Percentiles rank a stretch among this genome's conserved stretches.
phyloP scores from a whole-genome alignment of 2,888 invertebrate genomes.

The Caenorhabditis japonica region DNA sequence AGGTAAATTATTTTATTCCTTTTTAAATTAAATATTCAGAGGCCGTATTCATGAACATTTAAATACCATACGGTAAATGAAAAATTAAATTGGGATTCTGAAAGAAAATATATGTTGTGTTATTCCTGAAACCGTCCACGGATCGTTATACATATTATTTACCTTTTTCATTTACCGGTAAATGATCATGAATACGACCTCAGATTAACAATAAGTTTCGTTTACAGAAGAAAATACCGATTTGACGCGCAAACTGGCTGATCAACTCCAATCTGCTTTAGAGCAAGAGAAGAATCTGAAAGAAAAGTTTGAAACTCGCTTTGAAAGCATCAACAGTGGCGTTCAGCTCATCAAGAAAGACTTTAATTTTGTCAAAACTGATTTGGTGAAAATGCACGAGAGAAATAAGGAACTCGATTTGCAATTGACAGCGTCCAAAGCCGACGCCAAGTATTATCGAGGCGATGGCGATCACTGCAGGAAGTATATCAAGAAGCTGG shows the following conservation, averaged over 20 bases:
- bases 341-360: slow-evolving; percentile 17
- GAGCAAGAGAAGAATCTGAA: background rate
- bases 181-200: background rate
- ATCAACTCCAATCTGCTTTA: background rate
- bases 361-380: background rate
- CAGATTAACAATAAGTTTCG: background rate
- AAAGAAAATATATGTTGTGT: too few relatives aligned
- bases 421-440: slow-evolving; percentile 11
- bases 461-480: slow-evolving; percentile 11
- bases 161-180: background rate
- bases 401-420: slow-evolving; percentile 4
- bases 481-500: slow-evolving; percentile 14
- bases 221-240: background rate
- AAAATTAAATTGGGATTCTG: too few relatives aligned
- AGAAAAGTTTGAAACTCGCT: slow-evolving; percentile 16
- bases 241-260: background rate
- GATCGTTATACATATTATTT: background rate
- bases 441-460: slow-evolving; percentile 14
- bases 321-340: slow-evolving; percentile 12
- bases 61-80: too few relatives aligned
- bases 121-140: too few relatives aligned
- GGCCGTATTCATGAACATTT: too few relatives aligned
- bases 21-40: too few relatives aligned
- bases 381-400: background rate
- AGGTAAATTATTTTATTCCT: too few relatives aligned